Percentiles rank a stretch among this genome's conserved stretches.
Conservation (phyloP, 2,797 vertebrate species). For the Ceryle rudis region DNA sequence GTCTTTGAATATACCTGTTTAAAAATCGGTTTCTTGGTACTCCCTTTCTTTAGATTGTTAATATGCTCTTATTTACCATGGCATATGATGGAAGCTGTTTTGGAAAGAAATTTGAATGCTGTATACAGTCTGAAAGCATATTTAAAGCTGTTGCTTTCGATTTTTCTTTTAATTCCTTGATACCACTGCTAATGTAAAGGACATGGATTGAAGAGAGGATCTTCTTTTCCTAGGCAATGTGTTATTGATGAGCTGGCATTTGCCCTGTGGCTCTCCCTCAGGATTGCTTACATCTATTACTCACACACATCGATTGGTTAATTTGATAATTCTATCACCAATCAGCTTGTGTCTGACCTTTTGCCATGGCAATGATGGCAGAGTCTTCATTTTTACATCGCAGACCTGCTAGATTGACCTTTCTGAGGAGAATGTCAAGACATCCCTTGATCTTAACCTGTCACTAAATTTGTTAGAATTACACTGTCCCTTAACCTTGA, state of each 20-base stretch:
- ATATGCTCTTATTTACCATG: background rate
- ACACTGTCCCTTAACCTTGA: conserved; percentile 88
- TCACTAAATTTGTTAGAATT: conserved; percentile 90
- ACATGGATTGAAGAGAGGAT: conserved; percentile 79
- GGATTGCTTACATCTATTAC: conserved; percentile 86
- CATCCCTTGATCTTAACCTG: conserved; percentile 90
- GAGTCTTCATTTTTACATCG: conserved; percentile 90
- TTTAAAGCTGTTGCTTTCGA: conserved; percentile 65
- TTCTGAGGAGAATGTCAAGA: conserved; percentile 94
- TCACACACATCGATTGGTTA: conserved; percentile 93
- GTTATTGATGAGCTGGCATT: conserved; percentile 94
- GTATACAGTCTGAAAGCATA: conserved; percentile 49
- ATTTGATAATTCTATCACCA: conserved; percentile 99
- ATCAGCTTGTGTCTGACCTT: conserved; percentile 98
- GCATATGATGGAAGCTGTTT: background rate
- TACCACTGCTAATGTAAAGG: conserved; percentile 75
- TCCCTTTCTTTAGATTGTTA: background rate
- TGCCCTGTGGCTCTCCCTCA: conserved; percentile 87
- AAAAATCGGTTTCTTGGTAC: background rate
- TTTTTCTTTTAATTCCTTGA: conserved; percentile 73
- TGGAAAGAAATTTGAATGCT: conserved; percentile 16
- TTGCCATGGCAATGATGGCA: conserved; percentile 94
- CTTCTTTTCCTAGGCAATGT: conserved; percentile 77
- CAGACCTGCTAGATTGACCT: conserved; percentile 93
- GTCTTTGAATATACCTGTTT: conserved; percentile 3